A percentile compares a stretch with the other conserved stretches of the same genome.
phyloP scores from a whole-genome alignment of 2,888 invertebrate genomes.

The Ectemnius continuus region DNA sequence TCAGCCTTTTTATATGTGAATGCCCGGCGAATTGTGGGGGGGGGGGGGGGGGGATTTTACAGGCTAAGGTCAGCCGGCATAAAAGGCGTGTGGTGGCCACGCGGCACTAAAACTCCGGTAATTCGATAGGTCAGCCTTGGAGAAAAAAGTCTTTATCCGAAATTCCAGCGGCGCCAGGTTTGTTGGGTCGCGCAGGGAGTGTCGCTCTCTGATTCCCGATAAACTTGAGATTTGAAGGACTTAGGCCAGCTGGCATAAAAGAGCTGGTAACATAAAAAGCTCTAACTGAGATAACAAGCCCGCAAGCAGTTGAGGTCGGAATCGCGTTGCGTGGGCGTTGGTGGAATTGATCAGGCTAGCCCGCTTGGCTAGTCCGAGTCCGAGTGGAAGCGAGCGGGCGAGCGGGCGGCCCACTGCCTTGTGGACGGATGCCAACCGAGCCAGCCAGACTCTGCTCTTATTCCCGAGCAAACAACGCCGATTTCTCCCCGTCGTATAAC shows the following conservation, averaged over 20 bases:
- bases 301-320: slow-evolving; percentile 23
- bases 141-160: slow-evolving; percentile 29
- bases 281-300: slow-evolving; percentile 50
- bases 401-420: neutral
- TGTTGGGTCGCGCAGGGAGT: slow-evolving; percentile 24
- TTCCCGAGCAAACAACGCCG: slow-evolving; percentile 37
- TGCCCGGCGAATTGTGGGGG: slow-evolving; percentile 11
- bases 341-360: slow-evolving; percentile 55
- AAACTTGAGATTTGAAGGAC: slow-evolving; percentile 49
- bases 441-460: slow-evolving; percentile 36
- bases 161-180: slow-evolving; percentile 25
- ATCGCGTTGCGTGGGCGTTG: slow-evolving; percentile 49
- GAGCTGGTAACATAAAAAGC: slow-evolving; percentile 35
- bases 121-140: slow-evolving; percentile 31
- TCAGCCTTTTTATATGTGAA: slow-evolving; percentile 27
- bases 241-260: slow-evolving; percentile 29
- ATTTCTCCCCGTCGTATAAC: slow-evolving; percentile 16
- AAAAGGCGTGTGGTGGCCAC: slow-evolving; percentile 29
- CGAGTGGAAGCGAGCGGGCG: slow-evolving; percentile 15
- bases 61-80: slow-evolving; percentile 42
- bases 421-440: slow-evolving; percentile 63
- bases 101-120: slow-evolving; percentile 51
- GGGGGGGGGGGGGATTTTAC: slow-evolving; percentile 34
- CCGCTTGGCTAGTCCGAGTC: slow-evolving; percentile 59
- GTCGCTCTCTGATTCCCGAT: slow-evolving; percentile 46